Evolutionary conservation across 1,140 invertebrate genomes (phyloP).

Genomic region (Saccostrea echinata): DNA sequence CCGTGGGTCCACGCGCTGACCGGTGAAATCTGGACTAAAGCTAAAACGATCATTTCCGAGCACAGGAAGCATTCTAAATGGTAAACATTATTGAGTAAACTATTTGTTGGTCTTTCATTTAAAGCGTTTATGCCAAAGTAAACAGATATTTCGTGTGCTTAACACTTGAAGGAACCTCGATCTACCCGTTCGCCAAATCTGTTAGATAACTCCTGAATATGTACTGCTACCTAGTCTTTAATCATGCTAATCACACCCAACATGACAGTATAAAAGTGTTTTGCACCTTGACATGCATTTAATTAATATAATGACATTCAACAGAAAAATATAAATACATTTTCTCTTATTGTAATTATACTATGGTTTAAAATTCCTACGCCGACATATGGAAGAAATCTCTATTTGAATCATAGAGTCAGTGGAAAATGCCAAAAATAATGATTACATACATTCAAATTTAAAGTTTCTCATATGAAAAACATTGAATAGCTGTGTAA

Average conservation of each 20-base stretch:
- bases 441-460: no score
- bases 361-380: no score
- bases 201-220: neutral
- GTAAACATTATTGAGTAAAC: neutral
- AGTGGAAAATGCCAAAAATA: no score
- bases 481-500: no score
- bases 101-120: constrained; percentile 20
- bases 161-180: constrained; percentile 4
- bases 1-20: neutral
- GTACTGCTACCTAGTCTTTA: neutral
- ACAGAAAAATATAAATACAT: no score
- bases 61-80: neutral
- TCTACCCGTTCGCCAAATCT: neutral
- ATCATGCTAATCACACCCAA: neutral
- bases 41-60: neutral
- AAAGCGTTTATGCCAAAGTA: constrained; percentile 27
- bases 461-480: no score
- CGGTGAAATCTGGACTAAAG: neutral
- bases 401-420: no score
- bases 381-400: no score
- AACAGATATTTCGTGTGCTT: neutral
- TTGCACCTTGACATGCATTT: neutral
- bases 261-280: neutral
- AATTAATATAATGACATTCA: no score
- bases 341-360: no score